phyloP scores from a whole-genome alignment of 2,888 invertebrate genomes.

The Ormyrus labotus region DNA sequence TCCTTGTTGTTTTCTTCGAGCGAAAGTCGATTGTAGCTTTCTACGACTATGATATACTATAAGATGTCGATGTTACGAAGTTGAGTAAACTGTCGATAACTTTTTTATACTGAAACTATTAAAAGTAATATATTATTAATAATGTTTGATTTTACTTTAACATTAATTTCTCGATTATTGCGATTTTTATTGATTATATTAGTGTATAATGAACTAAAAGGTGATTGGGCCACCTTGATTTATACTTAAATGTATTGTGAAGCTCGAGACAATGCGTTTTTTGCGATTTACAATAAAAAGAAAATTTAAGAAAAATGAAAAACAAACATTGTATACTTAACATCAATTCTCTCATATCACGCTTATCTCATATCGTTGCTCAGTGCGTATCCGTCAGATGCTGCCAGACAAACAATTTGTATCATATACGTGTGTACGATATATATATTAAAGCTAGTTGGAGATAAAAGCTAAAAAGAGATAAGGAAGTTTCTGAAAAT shows the following conservation, averaged over 20 bases:
- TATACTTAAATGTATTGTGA: constrained; percentile 51
- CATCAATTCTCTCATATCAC: constrained; percentile 64
- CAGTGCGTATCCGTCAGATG: constrained; percentile 53
- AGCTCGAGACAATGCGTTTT: constrained; percentile 45
- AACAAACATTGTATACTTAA: constrained; percentile 48
- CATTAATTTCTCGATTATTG: constrained; percentile 41
- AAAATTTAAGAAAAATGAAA: constrained; percentile 14
- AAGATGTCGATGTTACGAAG: constrained; percentile 45
- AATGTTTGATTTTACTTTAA: constrained; percentile 34
- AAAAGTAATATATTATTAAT: constrained; percentile 40
- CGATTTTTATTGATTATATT: constrained; percentile 46
- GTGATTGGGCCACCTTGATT: constrained; percentile 51
- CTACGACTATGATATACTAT: constrained; percentile 4
- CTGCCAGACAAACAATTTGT: constrained; percentile 50
- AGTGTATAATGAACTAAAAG: constrained; percentile 45
- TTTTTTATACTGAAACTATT: constrained; percentile 54
- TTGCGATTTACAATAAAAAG: constrained; percentile 50
- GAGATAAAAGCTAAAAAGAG: constrained; percentile 26
- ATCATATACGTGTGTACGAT: constrained; percentile 61
- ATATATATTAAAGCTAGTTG: constrained; percentile 49
- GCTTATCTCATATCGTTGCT: constrained; percentile 68
- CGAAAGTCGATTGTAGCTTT: constrained; percentile 9
- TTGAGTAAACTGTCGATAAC: constrained; percentile 50
- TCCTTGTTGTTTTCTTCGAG: constrained; percentile 42
- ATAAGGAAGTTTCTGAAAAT: constrained; percentile 38